A percentile compares a stretch with the other conserved stretches of the same genome.
phyloP scores from a whole-genome alignment of 2,888 invertebrate genomes.

The Aspidiotus rigidus region DNA sequence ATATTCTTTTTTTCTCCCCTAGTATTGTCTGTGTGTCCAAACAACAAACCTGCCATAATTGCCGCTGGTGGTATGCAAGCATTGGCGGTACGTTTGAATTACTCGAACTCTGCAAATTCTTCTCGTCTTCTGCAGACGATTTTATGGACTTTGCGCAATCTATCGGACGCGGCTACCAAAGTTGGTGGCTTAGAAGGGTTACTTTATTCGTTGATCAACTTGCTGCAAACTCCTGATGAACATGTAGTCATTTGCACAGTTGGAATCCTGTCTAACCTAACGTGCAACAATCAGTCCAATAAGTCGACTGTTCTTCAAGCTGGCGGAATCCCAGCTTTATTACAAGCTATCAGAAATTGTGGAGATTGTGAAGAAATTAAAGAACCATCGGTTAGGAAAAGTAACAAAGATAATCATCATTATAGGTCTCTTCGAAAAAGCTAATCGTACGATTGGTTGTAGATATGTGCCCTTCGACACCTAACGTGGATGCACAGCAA shows the following conservation, averaged over 20 bases:
- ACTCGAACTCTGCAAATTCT: slow-evolving; percentile 59
- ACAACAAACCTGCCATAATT: slow-evolving; percentile 96
- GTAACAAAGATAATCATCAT: background rate
- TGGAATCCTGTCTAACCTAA: slow-evolving; percentile 94
- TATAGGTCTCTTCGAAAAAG: background rate
- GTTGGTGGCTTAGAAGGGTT: slow-evolving; percentile 76
- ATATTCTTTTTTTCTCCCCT: background rate
- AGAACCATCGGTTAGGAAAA: slow-evolving; percentile 71
- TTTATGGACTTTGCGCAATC: slow-evolving; percentile 92
- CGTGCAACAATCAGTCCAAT: slow-evolving; percentile 98
- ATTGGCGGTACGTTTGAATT: slow-evolving; percentile 86
- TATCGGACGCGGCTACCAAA: slow-evolving; percentile 97
- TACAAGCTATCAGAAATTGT: slow-evolving; percentile 84
- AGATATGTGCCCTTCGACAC: slow-evolving; percentile 87
- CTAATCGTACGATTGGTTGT: background rate
- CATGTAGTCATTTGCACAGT: slow-evolving; percentile 97
- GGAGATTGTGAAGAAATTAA: slow-evolving; percentile 96
- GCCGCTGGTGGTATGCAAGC: slow-evolving; percentile 98
- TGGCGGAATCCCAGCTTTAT: slow-evolving; percentile 92
- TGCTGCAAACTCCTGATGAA: slow-evolving; percentile 82
- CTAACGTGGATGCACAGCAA: slow-evolving; percentile 93
- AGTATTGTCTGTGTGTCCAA: slow-evolving; percentile 94
- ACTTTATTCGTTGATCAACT: slow-evolving; percentile 78
- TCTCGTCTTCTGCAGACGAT: slow-evolving; percentile 92
- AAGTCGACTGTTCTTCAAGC: slow-evolving; percentile 66